Percentiles rank a stretch among this genome's conserved stretches.
phyloP scores from a whole-genome alignment of 2,113 vertebrate genomes.

The Xerus inauris region DNA sequence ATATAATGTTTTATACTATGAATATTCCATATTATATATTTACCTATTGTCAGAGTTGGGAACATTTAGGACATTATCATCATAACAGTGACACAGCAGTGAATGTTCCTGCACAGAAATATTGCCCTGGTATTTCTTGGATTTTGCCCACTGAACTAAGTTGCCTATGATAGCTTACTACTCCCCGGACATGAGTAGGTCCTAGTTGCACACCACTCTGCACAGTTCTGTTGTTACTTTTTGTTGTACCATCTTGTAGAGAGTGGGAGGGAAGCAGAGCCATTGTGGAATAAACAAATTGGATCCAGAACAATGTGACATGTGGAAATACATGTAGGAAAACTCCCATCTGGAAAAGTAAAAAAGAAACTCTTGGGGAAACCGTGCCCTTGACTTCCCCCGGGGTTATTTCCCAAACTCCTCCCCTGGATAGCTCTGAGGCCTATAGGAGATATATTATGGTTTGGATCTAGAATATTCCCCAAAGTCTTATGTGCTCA shows the following conservation, averaged over 20 bases:
- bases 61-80: not conserved
- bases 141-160: not conserved
- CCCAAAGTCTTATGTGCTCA: no score
- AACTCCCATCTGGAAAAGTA: not conserved
- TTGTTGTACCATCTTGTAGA: not conserved
- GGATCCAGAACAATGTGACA: not conserved
- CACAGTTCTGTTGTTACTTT: not conserved
- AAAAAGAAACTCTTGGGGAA: not conserved
- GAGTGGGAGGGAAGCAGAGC: not conserved
- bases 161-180: not conserved
- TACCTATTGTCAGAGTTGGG: not conserved
- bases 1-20: not conserved
- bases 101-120: not conserved
- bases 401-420: not conserved
- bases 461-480: no score
- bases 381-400: fast-evolving
- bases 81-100: not conserved
- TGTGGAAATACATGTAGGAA: not conserved
- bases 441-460: not conserved
- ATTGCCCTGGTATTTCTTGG: not conserved
- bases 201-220: not conserved
- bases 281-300: not conserved
- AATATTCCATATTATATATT: not conserved
- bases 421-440: not conserved
- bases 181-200: not conserved